Percentiles rank a stretch among this genome's conserved stretches.
Conservation (phyloP, 2,797 vertebrate species). For the Agapornis canus region DNA sequence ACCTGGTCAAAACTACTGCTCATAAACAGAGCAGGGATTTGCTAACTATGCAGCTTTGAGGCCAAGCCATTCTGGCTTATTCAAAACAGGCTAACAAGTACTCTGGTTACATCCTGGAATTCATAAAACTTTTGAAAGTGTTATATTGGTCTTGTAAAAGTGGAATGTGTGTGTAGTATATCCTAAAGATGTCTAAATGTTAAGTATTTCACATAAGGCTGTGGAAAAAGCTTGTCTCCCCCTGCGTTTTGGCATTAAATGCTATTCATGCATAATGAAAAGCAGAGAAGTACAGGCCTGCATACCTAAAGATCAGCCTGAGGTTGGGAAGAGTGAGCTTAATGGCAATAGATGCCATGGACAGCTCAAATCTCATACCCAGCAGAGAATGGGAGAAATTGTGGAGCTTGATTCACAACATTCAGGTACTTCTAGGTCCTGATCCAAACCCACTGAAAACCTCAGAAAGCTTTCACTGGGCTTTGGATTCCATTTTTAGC, state of each 20-base stretch:
- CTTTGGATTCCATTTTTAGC: not conserved
- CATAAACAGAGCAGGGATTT: conserved; percentile 70
- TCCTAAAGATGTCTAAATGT: conserved; percentile 63
- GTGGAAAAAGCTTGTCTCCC: conserved; percentile 55
- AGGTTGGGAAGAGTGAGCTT: conserved; percentile 30
- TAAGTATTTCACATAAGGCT: conserved; percentile 70
- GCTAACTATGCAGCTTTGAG: conserved; percentile 68
- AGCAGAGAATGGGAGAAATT: not conserved
- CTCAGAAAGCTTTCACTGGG: not conserved
- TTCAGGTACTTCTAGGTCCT: not conserved
- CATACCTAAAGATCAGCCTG: conserved; percentile 56
- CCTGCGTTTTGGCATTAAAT: conserved; percentile 48
- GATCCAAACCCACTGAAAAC: not conserved
- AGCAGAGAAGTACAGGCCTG: conserved; percentile 67
- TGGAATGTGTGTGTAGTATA: conserved; percentile 65
- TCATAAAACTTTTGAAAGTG: conserved; percentile 73
- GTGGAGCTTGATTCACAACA: not conserved
- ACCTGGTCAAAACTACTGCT: conserved; percentile 59
- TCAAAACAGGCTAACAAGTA: conserved; percentile 70
- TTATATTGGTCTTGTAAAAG: conserved; percentile 73
- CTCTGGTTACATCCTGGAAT: conserved; percentile 77
- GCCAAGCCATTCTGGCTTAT: conserved; percentile 67
- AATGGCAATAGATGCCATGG: conserved; percentile 13
- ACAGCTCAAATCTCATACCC: conserved; percentile 12
- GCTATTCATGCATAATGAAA: conserved; percentile 70